Conservation (phyloP, 1,140 invertebrate genomes). For the Luehdorfia chinensis region DNA sequence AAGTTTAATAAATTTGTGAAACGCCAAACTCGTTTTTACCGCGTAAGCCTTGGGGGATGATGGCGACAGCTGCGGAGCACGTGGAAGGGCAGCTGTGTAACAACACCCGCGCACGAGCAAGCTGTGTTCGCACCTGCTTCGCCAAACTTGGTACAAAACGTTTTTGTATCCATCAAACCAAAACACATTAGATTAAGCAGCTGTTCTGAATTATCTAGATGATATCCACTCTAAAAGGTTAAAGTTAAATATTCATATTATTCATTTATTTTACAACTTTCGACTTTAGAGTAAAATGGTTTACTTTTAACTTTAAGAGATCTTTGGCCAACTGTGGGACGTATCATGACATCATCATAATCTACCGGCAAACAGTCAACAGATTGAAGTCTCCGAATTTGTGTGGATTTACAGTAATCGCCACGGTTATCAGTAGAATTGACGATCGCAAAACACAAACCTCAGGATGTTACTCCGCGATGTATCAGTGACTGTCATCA, state of each 20-base stretch:
- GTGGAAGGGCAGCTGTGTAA: constrained; percentile 55
- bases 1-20: background rate
- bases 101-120: constrained; percentile 59
- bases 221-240: no score
- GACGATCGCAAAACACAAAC: no score
- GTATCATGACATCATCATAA: no score
- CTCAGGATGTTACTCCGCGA: no score
- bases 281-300: no score
- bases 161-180: constrained; percentile 28
- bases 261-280: background rate
- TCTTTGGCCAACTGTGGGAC: no score
- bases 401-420: no score
- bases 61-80: constrained; percentile 61
- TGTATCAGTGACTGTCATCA: no score
- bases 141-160: constrained; percentile 24
- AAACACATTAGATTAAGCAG: constrained; percentile 34
- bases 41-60: constrained; percentile 35
- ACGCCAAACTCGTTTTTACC: constrained; percentile 8
- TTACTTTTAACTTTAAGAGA: no score
- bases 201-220: constrained; percentile 25
- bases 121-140: constrained; percentile 60
- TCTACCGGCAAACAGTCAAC: background rate
- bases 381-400: no score
- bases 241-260: background rate
- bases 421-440: no score